These are phyloP conservation scores for Styela plicata DNA, from an alignment of 23 tunicate species.

Conservation along the genomic window DNA sequence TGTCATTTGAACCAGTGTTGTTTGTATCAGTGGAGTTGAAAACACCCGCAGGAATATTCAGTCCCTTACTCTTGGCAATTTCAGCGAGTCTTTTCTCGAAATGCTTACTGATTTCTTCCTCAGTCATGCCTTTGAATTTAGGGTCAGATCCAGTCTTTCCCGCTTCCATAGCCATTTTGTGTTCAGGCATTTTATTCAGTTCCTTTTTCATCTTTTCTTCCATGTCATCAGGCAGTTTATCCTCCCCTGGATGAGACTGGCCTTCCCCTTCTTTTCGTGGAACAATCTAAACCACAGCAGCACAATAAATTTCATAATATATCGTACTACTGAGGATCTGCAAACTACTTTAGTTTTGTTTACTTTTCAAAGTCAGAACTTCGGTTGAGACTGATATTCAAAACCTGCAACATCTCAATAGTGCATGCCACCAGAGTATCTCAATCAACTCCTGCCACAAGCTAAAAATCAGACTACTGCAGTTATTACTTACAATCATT, in stretches of 20 bases:
- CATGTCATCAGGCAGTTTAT: conserved; percentile 13
- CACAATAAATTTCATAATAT: too few relatives aligned
- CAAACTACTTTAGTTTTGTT: neutral
- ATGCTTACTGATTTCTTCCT: neutral
- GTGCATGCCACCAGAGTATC: too few relatives aligned
- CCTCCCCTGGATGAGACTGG: neutral
- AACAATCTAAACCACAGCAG: neutral
- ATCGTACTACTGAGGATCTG: too few relatives aligned
- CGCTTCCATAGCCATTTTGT: neutral
- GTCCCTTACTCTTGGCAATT: neutral
- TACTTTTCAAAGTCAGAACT: neutral
- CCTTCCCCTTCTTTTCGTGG: neutral
- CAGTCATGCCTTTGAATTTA: neutral
- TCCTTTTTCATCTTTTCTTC: conserved; percentile 4
- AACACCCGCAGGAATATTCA: neutral
- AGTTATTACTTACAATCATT: too few relatives aligned
- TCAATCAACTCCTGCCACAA: too few relatives aligned
- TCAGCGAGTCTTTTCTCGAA: neutral
- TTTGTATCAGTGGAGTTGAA: neutral
- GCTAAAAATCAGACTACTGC: too few relatives aligned
- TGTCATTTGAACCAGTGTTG: neutral
- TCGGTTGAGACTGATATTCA: too few relatives aligned
- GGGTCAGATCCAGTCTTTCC: neutral
- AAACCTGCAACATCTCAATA: too few relatives aligned
- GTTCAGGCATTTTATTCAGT: neutral